Evolutionary conservation across 1,140 invertebrate species (phyloP), one percentile per base, ranked within the genome.

Genomic region (Drosophila trapezifrons): DNA sequence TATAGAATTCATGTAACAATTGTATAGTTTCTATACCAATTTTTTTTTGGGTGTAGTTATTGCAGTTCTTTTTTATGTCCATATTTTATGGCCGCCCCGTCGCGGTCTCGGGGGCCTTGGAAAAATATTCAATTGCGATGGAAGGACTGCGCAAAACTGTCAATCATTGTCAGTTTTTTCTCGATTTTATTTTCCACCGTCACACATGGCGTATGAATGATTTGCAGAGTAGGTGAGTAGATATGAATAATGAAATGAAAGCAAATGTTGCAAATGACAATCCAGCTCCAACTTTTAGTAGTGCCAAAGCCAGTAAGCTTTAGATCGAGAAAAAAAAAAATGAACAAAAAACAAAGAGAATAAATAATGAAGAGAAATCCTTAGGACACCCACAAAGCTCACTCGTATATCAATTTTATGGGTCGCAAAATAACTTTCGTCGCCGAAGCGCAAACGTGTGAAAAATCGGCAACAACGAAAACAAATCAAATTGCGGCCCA

Each of bases 51-150:
- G n/a, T n/a, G n/a, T n/a, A 55, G 64, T 55, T 67, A 45, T 70
- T 37, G 40, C 40, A 45, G 20, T 56, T 40, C 32, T 72, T 57
- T 65, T 74, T 74, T 56, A 75, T 64, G 42, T 57, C 42, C 22
- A 56, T 43, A 54, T 57, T 75, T 64, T 74, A 74, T 52, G 72
- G 47, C 40, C 18, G n/a, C 29, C 32, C 40, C n/a, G 38, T 54
- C 17, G 49, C 12, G 10, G 15, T 15, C 52, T 27, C 17, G 4
- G 55, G 46, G 45, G 38, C 8, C 35, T 38, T 52, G 29, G n/a
- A 55, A 64, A 57, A n/a, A 56, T 75, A 75, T 74, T 75, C 72
- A 75, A 75, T 74, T 75, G 72, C 70, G 7, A 45, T 37, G 42
- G 22, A 37, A 25, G 17, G 22, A 75, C 51, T 73, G 69, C 69